These are phyloP conservation scores for Palaemon carinicauda DNA, from an alignment of 1,140 invertebrate genomes.

Conservation along the genomic window DNA sequence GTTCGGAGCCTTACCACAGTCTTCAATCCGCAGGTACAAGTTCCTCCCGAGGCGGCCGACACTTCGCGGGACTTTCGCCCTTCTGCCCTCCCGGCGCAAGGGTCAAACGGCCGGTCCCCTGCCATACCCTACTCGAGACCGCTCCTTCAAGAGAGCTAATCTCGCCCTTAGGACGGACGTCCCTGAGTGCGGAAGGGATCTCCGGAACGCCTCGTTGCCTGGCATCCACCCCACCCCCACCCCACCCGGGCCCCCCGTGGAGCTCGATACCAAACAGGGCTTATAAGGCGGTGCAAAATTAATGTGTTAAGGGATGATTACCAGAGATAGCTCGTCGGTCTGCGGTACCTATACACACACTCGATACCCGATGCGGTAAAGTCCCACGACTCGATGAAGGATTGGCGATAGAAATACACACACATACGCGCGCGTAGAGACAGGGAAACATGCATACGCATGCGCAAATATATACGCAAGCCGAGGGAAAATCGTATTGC, in stretches of 20 bases:
- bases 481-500: too few relatives aligned
- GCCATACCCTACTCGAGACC: background rate
- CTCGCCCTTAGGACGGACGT: background rate
- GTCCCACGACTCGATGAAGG: background rate
- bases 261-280: slow-evolving; percentile 18
- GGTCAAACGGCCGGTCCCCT: background rate
- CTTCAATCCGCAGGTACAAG: background rate
- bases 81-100: background rate
- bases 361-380: background rate
- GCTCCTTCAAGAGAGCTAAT: background rate
- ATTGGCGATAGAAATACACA: background rate
- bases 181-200: background rate
- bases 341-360: background rate
- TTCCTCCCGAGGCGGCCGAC: background rate
- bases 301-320: slow-evolving; percentile 50
- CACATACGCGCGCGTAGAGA: background rate
- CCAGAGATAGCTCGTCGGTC: slow-evolving; percentile 27
- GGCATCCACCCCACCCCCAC: too few relatives aligned
- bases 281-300: slow-evolving; percentile 55
- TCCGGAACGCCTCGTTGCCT: background rate
- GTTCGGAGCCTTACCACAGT: background rate
- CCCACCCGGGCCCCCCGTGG: too few relatives aligned
- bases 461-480: background rate
- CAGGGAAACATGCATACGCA: background rate
- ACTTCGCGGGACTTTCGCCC: background rate